Conservation (phyloP, 2,888 invertebrate genomes). For the Platycnemis pennipes region DNA sequence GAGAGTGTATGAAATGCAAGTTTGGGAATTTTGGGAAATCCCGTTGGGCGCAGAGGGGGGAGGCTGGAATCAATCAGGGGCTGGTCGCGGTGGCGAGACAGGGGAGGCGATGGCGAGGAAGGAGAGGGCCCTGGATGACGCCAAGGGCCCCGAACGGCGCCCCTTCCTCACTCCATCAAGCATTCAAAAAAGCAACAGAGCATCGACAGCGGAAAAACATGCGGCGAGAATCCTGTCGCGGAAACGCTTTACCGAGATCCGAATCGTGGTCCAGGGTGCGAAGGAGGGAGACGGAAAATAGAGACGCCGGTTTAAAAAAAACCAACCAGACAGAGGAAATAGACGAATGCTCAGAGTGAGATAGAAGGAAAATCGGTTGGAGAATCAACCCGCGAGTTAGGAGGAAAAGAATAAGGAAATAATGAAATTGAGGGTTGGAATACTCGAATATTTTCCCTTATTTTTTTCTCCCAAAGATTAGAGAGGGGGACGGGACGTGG, state of each 20-base stretch:
- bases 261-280: neutral
- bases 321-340: neutral
- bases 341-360: neutral
- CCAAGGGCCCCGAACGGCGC: neutral
- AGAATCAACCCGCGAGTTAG: neutral
- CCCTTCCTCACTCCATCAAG: neutral
- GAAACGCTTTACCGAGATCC: neutral
- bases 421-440: neutral
- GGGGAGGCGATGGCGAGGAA: neutral
- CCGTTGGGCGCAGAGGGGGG: too few species aligned
- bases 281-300: neutral
- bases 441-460: neutral
- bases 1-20: neutral
- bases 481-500: neutral
- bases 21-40: neutral
- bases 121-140: neutral
- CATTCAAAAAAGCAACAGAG: constrained; percentile 3
- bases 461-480: too few species aligned
- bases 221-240: neutral
- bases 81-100: neutral
- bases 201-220: constrained; percentile 7
- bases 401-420: neutral
- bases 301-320: neutral
- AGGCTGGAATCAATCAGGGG: neutral
- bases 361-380: neutral